Base-by-base conservation (phyloP, 2,888 invertebrate species). In the Heterodera filipjevi region DNA sequence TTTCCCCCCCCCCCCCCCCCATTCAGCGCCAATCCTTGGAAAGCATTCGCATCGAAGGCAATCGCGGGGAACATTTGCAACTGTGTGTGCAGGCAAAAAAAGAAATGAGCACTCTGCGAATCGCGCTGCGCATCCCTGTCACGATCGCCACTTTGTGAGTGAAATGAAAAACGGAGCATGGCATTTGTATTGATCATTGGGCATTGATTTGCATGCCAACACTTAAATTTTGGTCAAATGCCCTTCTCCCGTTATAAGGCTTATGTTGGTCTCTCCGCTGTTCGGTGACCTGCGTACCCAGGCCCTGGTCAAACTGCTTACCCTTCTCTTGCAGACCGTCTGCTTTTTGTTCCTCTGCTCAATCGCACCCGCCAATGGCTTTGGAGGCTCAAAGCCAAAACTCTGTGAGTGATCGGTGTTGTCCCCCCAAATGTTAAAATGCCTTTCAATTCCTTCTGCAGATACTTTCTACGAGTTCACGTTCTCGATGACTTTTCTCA, bases 211-310 rank as follows among this genome's bases (percentile, higher is more conserved):
- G n/a, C n/a, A n/a, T n/a, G n/a, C n/a, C 39, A 39, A 39, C 12
- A 16, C 33, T 32, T 16, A 27, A 71, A 33, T 68, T 68, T 46
- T 16, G 27, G 16, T 14, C 49, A 16, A 14, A 19, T 49, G 49
- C 49, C 49, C 46, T 19, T 16, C 19, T 14, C 49, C 8, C 49
- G 16, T 19, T 16, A 12, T 32, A 33, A 75, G 53, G 44, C 46
- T 87, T 6, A 87, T 87, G 85, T 82, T 87, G 79, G 85, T 84
- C 2, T 84, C 87, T 5, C 87, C 87, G 32, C 76, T 87, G 30
- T 88, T 87, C 79, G 87, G 87, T 5, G 88, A 88, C 71, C 81
- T 87, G 19, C 80, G 83, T n/a, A 86, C 84, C 0, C 87, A 87
- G 77, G 80, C 85, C 33, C 85, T 82, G 49, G 85, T 88, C 33